Percentiles rank a stretch among this genome's conserved stretches.
phyloP scores from a whole-genome alignment of 2,888 invertebrate species.

The Microchrysa polita region DNA sequence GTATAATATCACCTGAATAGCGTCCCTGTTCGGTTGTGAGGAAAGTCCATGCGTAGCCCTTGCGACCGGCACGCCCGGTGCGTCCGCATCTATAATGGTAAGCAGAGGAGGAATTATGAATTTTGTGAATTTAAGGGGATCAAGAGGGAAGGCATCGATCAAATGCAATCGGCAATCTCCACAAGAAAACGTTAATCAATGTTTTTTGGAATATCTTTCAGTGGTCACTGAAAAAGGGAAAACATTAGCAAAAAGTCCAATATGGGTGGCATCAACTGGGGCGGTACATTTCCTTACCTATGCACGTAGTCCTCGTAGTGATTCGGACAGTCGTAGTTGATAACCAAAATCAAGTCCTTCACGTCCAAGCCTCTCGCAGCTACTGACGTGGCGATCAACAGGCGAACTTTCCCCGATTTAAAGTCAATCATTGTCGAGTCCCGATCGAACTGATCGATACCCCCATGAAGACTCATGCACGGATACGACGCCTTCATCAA shows the following conservation, averaged over 20 bases:
- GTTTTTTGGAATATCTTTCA: no score
- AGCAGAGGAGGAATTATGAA: background rate
- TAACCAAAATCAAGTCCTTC: constrained; percentile 94
- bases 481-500: constrained; percentile 96
- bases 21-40: constrained; percentile 93
- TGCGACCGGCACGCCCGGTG: constrained; percentile 92
- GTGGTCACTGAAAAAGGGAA: no score
- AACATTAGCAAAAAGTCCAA: no score
- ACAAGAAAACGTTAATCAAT: no score
- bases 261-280: no score
- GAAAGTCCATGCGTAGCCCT: constrained; percentile 97
- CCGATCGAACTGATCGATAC: constrained; percentile 98
- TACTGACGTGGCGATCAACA: constrained; percentile 97
- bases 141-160: no score
- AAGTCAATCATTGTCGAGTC: constrained; percentile 98
- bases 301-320: constrained; percentile 99
- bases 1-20: constrained; percentile 91
- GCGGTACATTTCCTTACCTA: constrained; percentile 62
- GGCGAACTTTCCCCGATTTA: constrained; percentile 91
- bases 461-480: constrained; percentile 97
- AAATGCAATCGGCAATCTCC: no score
- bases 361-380: constrained; percentile 99
- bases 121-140: background rate
- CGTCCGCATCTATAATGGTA: constrained; percentile 78
- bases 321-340: constrained; percentile 99